A percentile compares a stretch with the other conserved stretches of the same genome.
Evolutionary conservation across 1,140 invertebrate species (phyloP).

Genomic region (Drosophila auraria): DNA sequence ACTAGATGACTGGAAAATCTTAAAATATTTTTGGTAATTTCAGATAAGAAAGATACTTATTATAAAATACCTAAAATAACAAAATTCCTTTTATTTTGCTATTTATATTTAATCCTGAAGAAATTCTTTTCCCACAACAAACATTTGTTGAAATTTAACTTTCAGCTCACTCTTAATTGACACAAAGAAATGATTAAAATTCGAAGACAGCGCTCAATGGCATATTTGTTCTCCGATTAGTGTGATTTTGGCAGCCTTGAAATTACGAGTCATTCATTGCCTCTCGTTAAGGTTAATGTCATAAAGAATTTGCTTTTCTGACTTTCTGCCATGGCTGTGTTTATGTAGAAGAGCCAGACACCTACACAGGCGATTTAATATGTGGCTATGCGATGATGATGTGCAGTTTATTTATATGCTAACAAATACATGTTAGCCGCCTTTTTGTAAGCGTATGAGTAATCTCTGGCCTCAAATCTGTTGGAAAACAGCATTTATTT

Average conservation of each 20-base stretch:
- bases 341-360: constrained; percentile 51
- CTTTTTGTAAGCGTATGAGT: constrained; percentile 41
- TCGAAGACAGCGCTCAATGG: constrained; percentile 25
- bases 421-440: constrained; percentile 33
- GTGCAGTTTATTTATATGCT: constrained; percentile 52
- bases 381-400: constrained; percentile 37
- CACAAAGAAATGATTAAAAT: constrained; percentile 15
- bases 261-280: constrained; percentile 65
- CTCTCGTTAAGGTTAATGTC: constrained; percentile 74
- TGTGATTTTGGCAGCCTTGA: constrained; percentile 49
- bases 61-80: not conserved
- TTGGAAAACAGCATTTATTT: constrained; percentile 52
- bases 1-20: not conserved
- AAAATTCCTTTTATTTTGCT: not conserved
- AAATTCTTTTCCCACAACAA: not conserved
- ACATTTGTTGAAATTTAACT: constrained; percentile 9
- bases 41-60: not conserved
- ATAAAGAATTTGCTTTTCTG: constrained; percentile 59
- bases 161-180: constrained; percentile 8
- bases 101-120: not conserved
- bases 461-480: constrained; percentile 48
- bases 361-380: constrained; percentile 51
- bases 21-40: not conserved
- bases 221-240: constrained; percentile 50
- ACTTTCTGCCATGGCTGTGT: constrained; percentile 53